A percentile compares a stretch with the other conserved stretches of the same genome.
phyloP scores from a whole-genome alignment of 2,113 vertebrate genomes.

The Charadrius vociferus region DNA sequence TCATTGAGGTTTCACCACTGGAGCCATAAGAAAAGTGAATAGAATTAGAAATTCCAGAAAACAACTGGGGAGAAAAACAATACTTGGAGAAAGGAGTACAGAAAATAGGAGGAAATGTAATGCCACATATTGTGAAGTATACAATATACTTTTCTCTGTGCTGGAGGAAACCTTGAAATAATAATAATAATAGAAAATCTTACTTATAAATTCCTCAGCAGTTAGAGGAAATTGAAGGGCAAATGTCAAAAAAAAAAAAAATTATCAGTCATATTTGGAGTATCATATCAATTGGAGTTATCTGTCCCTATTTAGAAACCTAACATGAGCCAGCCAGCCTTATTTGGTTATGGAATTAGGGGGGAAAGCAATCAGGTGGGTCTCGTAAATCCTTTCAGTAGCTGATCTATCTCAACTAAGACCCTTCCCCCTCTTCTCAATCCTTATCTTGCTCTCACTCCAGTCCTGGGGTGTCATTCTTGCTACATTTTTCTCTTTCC shows the following conservation, averaged over 20 bases:
- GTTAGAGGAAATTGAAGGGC: not conserved
- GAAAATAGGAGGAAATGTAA: not conserved
- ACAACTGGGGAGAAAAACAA: not conserved
- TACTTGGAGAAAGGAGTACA: rapidly evolving
- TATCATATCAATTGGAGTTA: too few relatives aligned
- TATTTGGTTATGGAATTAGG: not conserved
- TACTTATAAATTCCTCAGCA: not conserved
- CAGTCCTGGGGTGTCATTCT: not conserved
- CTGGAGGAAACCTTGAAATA: not conserved
- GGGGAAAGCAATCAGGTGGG: not conserved
- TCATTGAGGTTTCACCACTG: not conserved
- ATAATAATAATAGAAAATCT: not conserved
- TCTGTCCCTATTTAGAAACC: not conserved
- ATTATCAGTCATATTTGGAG: too few relatives aligned
- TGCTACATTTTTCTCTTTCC: not conserved
- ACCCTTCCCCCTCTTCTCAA: not conserved
- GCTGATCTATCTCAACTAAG: not conserved
- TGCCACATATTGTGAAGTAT: not conserved
- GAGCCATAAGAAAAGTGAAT: not conserved
- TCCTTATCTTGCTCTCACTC: not conserved
- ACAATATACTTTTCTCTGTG: not conserved
- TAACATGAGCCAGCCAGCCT: not conserved
- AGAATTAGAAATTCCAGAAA: not conserved
- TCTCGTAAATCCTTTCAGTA: not conserved
- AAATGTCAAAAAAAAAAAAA: not conserved